Evolutionary conservation across 2,797 vertebrate genomes (phyloP).

Genomic region (Microctenopoma steveboyesi): DNA sequence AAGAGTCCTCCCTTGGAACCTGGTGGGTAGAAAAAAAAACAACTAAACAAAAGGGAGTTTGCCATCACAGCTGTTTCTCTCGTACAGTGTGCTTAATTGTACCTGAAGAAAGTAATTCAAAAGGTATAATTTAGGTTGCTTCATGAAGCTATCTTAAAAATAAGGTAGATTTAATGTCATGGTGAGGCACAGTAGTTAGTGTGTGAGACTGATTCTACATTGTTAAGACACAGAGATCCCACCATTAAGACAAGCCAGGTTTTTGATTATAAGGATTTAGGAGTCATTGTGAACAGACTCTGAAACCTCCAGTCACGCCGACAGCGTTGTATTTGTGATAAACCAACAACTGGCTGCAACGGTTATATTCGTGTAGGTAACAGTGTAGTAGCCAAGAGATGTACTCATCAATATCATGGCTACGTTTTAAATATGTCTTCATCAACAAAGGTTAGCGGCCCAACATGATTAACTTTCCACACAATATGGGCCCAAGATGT

Average conservation of each 20-base stretch:
- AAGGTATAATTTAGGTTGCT: constrained; percentile 53
- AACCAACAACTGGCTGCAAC: neutral
- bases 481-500: no score
- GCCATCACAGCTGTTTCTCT: constrained; percentile 49
- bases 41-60: constrained; percentile 50
- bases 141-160: constrained; percentile 57
- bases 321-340: neutral
- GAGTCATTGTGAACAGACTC: neutral
- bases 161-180: constrained; percentile 40
- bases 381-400: no score
- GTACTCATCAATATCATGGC: no score
- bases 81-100: constrained; percentile 68
- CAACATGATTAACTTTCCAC: no score
- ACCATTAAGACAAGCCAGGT: constrained; percentile 17
- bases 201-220: constrained; percentile 19
- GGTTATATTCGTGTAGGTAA: no score
- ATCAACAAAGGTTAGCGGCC: no score
- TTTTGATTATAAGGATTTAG: constrained; percentile 27
- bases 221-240: constrained; percentile 19
- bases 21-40: constrained; percentile 42
- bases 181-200: constrained; percentile 43
- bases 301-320: neutral
- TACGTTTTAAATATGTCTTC: no score
- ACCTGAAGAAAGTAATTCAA: constrained; percentile 65
- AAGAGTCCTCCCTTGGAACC: constrained; percentile 56